phyloP scores from a whole-genome alignment of 2,888 invertebrate species.

The Deilephila elpenor region DNA sequence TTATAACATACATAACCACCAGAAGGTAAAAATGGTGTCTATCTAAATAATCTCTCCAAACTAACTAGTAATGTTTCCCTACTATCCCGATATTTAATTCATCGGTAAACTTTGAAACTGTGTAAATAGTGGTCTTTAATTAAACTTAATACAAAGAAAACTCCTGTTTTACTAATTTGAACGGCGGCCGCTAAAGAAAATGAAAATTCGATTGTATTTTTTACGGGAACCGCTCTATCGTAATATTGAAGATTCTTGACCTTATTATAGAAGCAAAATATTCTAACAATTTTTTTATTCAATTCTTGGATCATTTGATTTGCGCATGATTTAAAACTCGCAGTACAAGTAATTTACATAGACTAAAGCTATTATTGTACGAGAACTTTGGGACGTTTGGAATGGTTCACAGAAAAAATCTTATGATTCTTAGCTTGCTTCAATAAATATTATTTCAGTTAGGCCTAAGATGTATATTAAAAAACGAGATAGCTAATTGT shows the following conservation, averaged over 20 bases:
- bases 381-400: too few species aligned
- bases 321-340: neutral
- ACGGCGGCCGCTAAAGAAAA: neutral
- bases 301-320: neutral
- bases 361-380: neutral
- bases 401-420: too few species aligned
- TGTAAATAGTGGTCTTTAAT: conserved; percentile 18
- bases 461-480: too few species aligned
- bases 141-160: conserved; percentile 23
- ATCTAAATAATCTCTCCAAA: neutral
- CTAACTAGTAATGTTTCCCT: neutral
- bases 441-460: too few species aligned
- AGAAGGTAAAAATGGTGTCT: neutral
- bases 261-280: neutral
- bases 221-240: neutral
- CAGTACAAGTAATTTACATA: neutral
- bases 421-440: too few species aligned
- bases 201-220: conserved; percentile 9
- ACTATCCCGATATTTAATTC: conserved; percentile 12
- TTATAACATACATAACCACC: neutral
- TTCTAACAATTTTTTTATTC: neutral
- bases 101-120: neutral
- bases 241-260: neutral
- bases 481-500: too few species aligned
- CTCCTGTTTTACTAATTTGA: neutral